phyloP scores from a whole-genome alignment of 1,140 invertebrate genomes.

The Drosophila ogumai region DNA sequence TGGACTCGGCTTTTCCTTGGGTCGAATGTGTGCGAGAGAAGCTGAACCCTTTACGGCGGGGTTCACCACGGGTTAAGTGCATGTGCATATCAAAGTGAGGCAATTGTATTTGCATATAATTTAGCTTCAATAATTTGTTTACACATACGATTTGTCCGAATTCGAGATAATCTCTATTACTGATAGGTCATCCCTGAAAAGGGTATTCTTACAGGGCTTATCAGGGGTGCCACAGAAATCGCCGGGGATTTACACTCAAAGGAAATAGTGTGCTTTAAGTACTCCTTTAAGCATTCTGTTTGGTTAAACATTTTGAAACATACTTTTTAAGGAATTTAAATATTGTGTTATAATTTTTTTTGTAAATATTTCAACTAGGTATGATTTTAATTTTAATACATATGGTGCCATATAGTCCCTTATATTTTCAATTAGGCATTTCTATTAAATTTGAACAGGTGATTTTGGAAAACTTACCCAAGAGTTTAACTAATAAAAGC shows the following conservation, averaged over 20 bases:
- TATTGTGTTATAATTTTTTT: too few species aligned
- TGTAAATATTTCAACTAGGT: not conserved
- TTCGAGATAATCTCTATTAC: slow-evolving; percentile 12
- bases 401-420: not conserved
- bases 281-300: not conserved
- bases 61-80: slow-evolving; percentile 39
- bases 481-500: slow-evolving; percentile 52
- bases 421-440: too few species aligned
- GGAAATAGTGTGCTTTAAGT: not conserved
- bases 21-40: not conserved
- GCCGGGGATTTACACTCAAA: not conserved
- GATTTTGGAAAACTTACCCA: slow-evolving; percentile 51
- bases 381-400: not conserved
- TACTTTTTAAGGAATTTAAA: too few species aligned
- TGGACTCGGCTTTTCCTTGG: slow-evolving; percentile 22
- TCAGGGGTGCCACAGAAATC: not conserved
- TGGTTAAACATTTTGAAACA: not conserved
- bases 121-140: slow-evolving; percentile 46
- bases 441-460: not conserved
- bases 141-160: slow-evolving; percentile 26
- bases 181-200: not conserved
- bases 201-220: not conserved
- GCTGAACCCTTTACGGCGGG: slow-evolving; percentile 16
- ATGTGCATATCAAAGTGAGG: slow-evolving; percentile 29
- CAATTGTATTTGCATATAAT: slow-evolving; percentile 47